These are phyloP conservation scores for Rhopalosiphum nymphaeae DNA, from an alignment of 2,888 invertebrate species.

Conservation along the genomic window DNA sequence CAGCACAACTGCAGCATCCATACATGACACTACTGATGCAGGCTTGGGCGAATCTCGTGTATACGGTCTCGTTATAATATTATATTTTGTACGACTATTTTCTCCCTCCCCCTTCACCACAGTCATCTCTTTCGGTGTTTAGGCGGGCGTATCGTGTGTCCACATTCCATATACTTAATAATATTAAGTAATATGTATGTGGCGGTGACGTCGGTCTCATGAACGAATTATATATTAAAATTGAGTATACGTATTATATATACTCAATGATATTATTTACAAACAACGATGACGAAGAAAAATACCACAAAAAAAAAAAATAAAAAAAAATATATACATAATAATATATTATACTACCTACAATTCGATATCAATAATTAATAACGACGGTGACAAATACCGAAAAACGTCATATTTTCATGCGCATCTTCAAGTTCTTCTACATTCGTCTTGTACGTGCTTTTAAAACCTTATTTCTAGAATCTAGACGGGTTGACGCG, in stretches of 20 bases:
- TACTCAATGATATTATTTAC: neutral
- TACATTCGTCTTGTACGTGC: neutral
- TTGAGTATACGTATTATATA: neutral
- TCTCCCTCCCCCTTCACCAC: neutral
- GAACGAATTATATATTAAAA: neutral
- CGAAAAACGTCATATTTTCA: neutral
- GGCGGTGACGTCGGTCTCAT: neutral
- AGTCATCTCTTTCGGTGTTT: neutral
- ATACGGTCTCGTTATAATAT: neutral
- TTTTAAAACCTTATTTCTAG: neutral
- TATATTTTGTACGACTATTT: neutral
- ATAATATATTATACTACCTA: neutral
- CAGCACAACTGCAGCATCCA: neutral
- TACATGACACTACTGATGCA: neutral
- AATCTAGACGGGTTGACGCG: neutral
- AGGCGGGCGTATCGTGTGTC: constrained; percentile 55
- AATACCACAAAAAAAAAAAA: neutral
- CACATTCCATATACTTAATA: constrained; percentile 45
- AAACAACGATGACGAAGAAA: neutral
- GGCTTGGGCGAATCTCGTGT: constrained; percentile 53
- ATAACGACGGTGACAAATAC: neutral
- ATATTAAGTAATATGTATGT: constrained; percentile 12
- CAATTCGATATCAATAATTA: neutral
- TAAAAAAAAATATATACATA: neutral
- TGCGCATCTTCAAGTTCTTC: neutral